Evolutionary conservation across 2,113 vertebrate species (phyloP).

Genomic region (Cisticola juncidis): DNA sequence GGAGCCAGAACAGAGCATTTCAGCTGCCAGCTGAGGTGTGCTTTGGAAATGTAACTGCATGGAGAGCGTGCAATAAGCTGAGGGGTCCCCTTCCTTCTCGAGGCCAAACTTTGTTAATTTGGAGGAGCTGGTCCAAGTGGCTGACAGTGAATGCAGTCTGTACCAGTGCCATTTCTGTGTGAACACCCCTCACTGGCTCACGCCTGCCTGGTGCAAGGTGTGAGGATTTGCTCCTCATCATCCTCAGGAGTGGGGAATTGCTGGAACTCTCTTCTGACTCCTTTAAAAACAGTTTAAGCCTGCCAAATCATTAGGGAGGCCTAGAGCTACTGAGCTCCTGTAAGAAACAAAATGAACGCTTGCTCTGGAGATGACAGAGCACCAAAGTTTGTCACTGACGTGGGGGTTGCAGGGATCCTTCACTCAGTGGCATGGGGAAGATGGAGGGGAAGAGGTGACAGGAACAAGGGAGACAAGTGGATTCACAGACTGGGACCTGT

Average conservation of each 20-base stretch:
- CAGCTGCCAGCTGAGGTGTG: not conserved
- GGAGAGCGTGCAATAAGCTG: not conserved
- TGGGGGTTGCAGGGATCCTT: not conserved
- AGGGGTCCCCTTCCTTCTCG: not conserved
- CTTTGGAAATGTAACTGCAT: not conserved
- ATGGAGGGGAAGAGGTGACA: not conserved
- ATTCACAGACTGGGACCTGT: not conserved
- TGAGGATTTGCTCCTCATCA: not conserved
- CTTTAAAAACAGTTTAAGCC: not conserved
- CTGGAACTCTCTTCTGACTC: not conserved
- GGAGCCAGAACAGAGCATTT: not conserved
- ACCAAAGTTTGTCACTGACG: not conserved
- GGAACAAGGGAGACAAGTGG: not conserved
- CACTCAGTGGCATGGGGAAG: not conserved
- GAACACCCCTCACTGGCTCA: not conserved
- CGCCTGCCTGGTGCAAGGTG: not conserved
- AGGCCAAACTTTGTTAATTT: not conserved
- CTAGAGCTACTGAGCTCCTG: not conserved
- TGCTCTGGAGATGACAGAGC: not conserved
- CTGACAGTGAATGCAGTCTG: not conserved
- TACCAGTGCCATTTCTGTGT: rapidly evolving
- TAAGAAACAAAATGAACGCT: not conserved
- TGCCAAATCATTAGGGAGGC: not conserved
- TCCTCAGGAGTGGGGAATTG: not conserved
- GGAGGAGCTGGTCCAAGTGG: not conserved